Base-by-base conservation (phyloP, 2,113 vertebrate species). In the Macquaria australasica region DNA sequence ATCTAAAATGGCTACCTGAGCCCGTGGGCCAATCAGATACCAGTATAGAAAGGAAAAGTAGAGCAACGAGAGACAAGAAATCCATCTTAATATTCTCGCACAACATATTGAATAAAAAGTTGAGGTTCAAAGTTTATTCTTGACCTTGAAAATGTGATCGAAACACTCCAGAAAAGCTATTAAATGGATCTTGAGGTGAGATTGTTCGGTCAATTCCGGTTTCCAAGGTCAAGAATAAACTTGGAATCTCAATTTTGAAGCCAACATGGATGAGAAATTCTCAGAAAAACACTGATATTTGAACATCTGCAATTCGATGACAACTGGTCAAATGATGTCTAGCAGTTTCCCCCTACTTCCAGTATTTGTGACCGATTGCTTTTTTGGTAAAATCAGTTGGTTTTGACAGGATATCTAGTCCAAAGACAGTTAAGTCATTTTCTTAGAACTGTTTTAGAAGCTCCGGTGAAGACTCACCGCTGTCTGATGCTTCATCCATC, bases 391-490 rank as follows among this genome's bases (percentile, higher is more conserved):
- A 34, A 74, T 48, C 20, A 4, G 21, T 16, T 53, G 3, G 11
- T 34, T 31, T 34, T 37, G 41, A 75, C 41, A 1, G 2, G 73
- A 18, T 25, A 11, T 39, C 12, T 12, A 23, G 1, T 62, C 4
- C 16, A 31, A 39, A 59, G 3, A 59, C n/a, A 4, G 16, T 45
- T 55, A 18, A 37, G 11, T 51, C 1, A 16, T 41, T 14, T 14
- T 55, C 16, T n/a, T 21, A 16, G 10, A 31, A 31, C 28, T 53
- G 34, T 25, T 37, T 41, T 6, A 28, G 39, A 34, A 66, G 34
- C 37, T 18, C 0, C 2, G 11, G 31, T 20, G 45, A 74, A 9
- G 3, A 68, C 94, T 95, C 82, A 96, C 95, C 94, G 4, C 74
- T 82, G 9, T 90, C 91, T 9, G 86, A 89, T 16, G 73, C 63